A percentile compares a stretch with the other conserved stretches of the same genome.
Conservation (phyloP, 2,113 vertebrate species). For the Onychostruthus taczanowskii region DNA sequence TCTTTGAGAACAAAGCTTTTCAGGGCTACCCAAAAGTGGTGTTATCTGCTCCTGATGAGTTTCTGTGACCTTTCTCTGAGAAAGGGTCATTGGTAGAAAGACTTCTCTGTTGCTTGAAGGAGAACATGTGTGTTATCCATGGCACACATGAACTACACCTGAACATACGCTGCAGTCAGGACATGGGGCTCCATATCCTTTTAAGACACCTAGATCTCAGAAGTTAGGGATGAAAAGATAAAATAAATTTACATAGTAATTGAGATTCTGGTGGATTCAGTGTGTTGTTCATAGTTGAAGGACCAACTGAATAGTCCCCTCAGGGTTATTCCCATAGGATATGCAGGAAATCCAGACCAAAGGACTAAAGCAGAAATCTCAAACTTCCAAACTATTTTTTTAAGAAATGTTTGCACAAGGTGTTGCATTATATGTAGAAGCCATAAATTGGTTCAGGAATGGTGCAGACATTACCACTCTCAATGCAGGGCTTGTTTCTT, state of each 20-base stretch:
- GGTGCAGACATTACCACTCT: not conserved
- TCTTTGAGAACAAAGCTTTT: not conserved
- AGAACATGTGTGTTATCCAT: not conserved
- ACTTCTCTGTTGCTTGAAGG: not conserved
- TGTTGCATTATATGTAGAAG: not conserved
- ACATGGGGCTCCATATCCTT: not conserved
- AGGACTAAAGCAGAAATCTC: not conserved
- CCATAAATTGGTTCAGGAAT: not conserved
- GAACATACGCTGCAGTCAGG: accelerated
- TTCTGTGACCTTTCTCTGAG: not conserved
- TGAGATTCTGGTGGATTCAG: not conserved
- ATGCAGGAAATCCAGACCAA: not conserved
- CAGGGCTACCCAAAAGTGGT: not conserved
- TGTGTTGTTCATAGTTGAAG: not conserved
- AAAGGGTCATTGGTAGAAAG: not conserved
- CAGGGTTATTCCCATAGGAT: not conserved
- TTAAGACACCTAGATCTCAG: not conserved
- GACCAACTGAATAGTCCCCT: not conserved
- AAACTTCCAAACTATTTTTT: not conserved
- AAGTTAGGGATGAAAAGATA: not conserved
- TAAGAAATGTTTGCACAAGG: not conserved
- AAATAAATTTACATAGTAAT: not conserved
- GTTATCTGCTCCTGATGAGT: not conserved
- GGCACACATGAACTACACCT: not conserved
- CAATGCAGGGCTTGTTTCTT: not conserved